phyloP scores from a whole-genome alignment of 2,797 vertebrate species.

The Uromys caudimaculatus region DNA sequence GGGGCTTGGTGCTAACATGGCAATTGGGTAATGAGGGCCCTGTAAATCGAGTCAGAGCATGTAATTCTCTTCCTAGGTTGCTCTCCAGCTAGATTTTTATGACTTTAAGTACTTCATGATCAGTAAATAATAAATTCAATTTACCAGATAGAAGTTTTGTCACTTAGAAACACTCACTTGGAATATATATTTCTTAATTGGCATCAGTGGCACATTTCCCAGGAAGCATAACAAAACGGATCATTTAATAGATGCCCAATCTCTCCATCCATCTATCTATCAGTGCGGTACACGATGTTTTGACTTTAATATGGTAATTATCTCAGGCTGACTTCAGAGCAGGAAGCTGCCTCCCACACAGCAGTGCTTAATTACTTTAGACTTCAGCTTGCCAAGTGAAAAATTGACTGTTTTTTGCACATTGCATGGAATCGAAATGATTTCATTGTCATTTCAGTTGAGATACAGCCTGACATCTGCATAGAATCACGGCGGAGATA shows the following conservation, averaged over 20 bases:
- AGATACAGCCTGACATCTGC: slow-evolving; percentile 90
- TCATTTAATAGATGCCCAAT: slow-evolving; percentile 92
- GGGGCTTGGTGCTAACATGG: slow-evolving; percentile 55
- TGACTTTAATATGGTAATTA: slow-evolving; percentile 94
- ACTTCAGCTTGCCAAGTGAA: slow-evolving; percentile 90
- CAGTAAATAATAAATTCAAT: slow-evolving; percentile 90
- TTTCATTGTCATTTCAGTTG: slow-evolving; percentile 91
- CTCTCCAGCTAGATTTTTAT: slow-evolving; percentile 79
- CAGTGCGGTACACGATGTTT: slow-evolving; percentile 90
- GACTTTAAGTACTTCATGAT: slow-evolving; percentile 86
- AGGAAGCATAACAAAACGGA: slow-evolving; percentile 90
- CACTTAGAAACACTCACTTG: slow-evolving; percentile 88
- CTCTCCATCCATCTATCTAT: slow-evolving; percentile 91
- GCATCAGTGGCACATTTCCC: slow-evolving; percentile 90
- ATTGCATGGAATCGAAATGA: slow-evolving; percentile 89
- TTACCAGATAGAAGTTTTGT: slow-evolving; percentile 87
- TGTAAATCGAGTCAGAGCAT: slow-evolving; percentile 78
- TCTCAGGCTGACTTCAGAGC: slow-evolving; percentile 91
- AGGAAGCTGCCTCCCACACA: slow-evolving; percentile 91
- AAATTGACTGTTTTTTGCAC: slow-evolving; percentile 88
- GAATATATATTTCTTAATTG: slow-evolving; percentile 92
- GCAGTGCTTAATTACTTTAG: slow-evolving; percentile 92
- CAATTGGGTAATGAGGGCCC: slow-evolving; percentile 74
- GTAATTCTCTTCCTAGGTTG: slow-evolving; percentile 80
- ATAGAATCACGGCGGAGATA: slow-evolving; percentile 95